Evolutionary conservation across 1,140 invertebrate species (phyloP).

Genomic region (Drusus annulatus): DNA sequence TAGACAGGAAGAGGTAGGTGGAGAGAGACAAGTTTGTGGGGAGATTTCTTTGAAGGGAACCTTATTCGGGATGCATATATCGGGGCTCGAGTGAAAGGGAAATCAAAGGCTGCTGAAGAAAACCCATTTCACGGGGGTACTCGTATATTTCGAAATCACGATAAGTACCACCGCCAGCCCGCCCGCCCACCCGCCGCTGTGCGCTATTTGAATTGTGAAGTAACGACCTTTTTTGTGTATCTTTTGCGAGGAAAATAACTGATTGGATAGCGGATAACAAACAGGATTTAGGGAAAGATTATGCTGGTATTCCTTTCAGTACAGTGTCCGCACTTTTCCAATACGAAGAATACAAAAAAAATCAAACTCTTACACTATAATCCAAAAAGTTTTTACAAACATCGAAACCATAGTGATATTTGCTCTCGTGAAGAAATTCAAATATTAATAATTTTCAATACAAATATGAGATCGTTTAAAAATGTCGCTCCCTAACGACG

Average conservation of each 20-base stretch:
- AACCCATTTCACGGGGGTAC: slow-evolving; percentile 41
- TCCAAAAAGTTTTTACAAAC: too few relatives aligned
- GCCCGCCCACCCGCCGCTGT: not conserved
- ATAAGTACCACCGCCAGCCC: slow-evolving; percentile 39
- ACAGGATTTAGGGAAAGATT: not conserved
- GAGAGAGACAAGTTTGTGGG: not conserved
- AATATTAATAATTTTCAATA: too few relatives aligned
- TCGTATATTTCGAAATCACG: slow-evolving; percentile 47
- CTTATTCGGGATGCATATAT: slow-evolving; percentile 19
- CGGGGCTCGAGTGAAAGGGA: not conserved
- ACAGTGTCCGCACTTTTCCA: not conserved
- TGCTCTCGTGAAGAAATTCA: too few relatives aligned
- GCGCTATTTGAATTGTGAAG: slow-evolving; percentile 53
- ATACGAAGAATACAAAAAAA: not conserved
- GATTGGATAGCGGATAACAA: slow-evolving; percentile 44
- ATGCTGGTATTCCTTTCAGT: slow-evolving; percentile 1
- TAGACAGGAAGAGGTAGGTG: not conserved
- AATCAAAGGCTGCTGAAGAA: slow-evolving; percentile 38
- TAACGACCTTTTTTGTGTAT: slow-evolving; percentile 51
- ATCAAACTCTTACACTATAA: not conserved
- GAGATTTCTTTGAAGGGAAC: slow-evolving; percentile 20
- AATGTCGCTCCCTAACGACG: too few relatives aligned
- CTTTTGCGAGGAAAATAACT: slow-evolving; percentile 35
- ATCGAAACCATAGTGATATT: too few relatives aligned
- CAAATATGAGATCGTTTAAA: too few relatives aligned